These are phyloP conservation scores for Oscheius sp. DNA, from an alignment of 1,140 invertebrate species.

Conservation along the genomic window DNA sequence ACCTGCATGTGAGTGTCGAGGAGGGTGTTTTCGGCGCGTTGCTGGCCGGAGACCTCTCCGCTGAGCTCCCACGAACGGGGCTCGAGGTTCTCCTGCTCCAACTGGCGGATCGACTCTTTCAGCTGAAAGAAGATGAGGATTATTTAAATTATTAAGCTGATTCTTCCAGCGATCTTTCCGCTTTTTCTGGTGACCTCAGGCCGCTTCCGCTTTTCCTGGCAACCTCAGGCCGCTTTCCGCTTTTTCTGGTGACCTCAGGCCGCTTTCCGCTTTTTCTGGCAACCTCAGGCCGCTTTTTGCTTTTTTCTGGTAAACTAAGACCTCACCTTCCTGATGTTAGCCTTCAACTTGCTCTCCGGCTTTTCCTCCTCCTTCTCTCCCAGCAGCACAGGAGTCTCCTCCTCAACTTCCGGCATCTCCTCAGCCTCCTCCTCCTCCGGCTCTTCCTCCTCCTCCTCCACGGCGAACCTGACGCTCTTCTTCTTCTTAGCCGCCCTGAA, in stretches of 20 bases:
- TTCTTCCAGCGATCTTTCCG: constrained; percentile 14
- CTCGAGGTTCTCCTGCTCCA: constrained; percentile 76
- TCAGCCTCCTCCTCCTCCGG: constrained; percentile 61
- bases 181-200: no score
- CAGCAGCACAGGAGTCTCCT: constrained; percentile 56
- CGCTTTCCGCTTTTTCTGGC: no score
- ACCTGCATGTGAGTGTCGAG: constrained; percentile 86
- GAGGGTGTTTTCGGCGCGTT: constrained; percentile 83
- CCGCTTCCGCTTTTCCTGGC: no score
- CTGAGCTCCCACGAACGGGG: constrained; percentile 88
- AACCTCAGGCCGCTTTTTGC: no score
- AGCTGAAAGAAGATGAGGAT: constrained; percentile 28
- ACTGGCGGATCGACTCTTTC: constrained; percentile 69
- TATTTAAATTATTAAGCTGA: constrained; percentile 17
- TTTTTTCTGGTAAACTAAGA: neutral
- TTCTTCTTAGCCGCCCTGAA: constrained; percentile 1
- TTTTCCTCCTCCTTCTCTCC: constrained; percentile 46
- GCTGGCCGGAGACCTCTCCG: constrained; percentile 78
- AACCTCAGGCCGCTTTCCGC: no score
- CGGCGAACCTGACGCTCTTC: constrained; percentile 48
- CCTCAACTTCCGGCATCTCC: constrained; percentile 57
- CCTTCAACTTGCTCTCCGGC: constrained; percentile 13
- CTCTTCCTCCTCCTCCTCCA: constrained; percentile 60
- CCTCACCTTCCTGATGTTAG: neutral
- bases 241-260: no score